Evolutionary conservation across 2,113 vertebrate species (phyloP).

Genomic region (Scolopax mira): DNA sequence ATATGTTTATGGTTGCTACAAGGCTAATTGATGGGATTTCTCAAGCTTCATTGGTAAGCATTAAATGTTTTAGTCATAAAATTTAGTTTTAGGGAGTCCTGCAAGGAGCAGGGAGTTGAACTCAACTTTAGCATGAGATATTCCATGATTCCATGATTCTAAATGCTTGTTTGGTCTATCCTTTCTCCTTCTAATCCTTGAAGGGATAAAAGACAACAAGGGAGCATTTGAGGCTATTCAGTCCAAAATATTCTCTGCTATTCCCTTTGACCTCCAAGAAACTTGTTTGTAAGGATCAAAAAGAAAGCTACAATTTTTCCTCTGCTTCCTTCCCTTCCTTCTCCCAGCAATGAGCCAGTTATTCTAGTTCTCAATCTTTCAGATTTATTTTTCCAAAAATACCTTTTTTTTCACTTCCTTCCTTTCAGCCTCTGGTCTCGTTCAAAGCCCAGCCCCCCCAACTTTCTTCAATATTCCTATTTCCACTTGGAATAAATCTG

Average conservation of each 20-base stretch:
- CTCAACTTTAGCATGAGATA: background rate
- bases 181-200: background rate
- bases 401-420: background rate
- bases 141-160: background rate
- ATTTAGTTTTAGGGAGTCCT: background rate
- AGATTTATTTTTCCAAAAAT: background rate
- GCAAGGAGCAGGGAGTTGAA: background rate
- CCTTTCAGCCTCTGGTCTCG: background rate
- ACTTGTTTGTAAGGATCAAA: background rate
- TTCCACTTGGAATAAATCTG: background rate
- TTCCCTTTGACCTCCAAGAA: background rate
- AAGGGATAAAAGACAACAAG: background rate
- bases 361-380: background rate
- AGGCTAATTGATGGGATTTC: background rate
- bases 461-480: background rate
- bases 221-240: background rate
- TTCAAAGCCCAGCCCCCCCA: background rate
- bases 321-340: background rate
- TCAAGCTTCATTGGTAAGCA: background rate
- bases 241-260: background rate
- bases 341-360: background rate
- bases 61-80: background rate
- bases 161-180: background rate
- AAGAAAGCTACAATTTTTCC: background rate
- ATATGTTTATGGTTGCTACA: background rate